Base-by-base conservation (phyloP, 2,113 vertebrate species). In the Pitta sordida region DNA sequence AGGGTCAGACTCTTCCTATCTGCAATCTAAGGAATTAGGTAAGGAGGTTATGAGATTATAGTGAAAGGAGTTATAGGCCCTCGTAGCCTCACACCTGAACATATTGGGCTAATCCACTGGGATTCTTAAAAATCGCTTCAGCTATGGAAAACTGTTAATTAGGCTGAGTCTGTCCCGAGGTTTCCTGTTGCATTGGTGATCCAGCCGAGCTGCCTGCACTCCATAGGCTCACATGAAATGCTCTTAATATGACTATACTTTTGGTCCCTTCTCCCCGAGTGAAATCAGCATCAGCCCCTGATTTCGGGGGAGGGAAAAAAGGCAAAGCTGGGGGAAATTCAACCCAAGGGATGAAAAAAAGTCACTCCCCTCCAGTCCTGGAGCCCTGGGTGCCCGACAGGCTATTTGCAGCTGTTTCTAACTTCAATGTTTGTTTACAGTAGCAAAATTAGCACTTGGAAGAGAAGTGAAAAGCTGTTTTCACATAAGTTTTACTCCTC, bases 1-100 rank as follows among this genome's bases (percentile, higher is more conserved):
- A 94, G 91, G 98, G 98, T 98, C 98, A 98, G 94, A 83, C 77
- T 96, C 90, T 96, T 95, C 92, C 93, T 95, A 97, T 98, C 97
- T 97, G 92, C 96, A 73, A 96, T 83, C 85, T 81, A 95, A 98
- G 96, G 97, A 98, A 97, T 98, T 96, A 95, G 93, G 96, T 96
- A 97, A 98, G 97, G 95, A 97, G 96, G 94, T 96, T 98, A 98
- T 98, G 97, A 98, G 97, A 97, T 98, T 97, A 96, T 96, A 93
- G 83, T 90, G 89, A 94, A 96, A 97, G 96, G 97, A 97, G 94
- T 96, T 93, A 90, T 80, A 94, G 94, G 93, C 86, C 95, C 94
- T 93, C 64, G 83, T 88, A 78, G 69, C 86, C 83, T 96, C 95
- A 94, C 95, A 97, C 96, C 97, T 97, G 96, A 94, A 94, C 95